A percentile compares a stretch with the other conserved stretches of the same genome.
These are phyloP conservation scores for Kryptopterus vitreolus DNA, from an alignment of 2,797 vertebrate species.

Conservation along the genomic window DNA sequence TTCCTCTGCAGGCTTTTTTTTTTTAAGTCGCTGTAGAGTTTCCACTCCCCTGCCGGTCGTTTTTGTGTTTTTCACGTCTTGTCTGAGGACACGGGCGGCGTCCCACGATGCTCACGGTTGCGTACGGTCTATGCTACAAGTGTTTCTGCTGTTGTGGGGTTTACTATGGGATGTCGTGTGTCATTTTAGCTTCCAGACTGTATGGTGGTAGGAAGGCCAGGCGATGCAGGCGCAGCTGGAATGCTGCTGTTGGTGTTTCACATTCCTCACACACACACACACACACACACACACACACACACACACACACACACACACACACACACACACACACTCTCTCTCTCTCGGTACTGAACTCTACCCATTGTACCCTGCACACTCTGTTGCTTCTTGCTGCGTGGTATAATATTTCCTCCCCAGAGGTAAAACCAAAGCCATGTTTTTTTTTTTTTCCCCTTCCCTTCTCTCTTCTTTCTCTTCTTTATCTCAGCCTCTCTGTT, in stretches of 20 bases:
- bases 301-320: constrained; percentile 29
- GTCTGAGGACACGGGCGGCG: constrained; percentile 33
- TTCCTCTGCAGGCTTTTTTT: constrained; percentile 28
- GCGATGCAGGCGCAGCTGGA: constrained; percentile 74
- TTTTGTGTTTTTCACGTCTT: constrained; percentile 42
- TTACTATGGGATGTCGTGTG: constrained; percentile 15
- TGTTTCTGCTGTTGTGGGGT: not conserved
- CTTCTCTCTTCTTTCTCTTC: not conserved
- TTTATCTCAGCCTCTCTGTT: constrained; percentile 44
- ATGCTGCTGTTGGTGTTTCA: constrained; percentile 81
- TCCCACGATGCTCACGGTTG: not conserved
- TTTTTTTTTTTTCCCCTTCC: constrained; percentile 4
- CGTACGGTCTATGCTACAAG: not conserved
- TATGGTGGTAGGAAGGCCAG: constrained; percentile 55
- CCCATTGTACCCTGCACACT: constrained; percentile 48
- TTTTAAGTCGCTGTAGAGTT: constrained; percentile 24
- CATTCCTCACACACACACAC: constrained; percentile 65
- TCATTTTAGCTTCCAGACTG: too few relatives aligned
- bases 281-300: constrained; percentile 33
- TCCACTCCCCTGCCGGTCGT: constrained; percentile 48
- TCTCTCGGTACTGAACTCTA: constrained; percentile 29
- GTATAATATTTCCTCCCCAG: constrained; percentile 43
- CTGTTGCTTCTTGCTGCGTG: constrained; percentile 42
- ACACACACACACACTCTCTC: constrained; percentile 7
- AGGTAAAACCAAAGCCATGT: constrained; percentile 45